A percentile compares a stretch with the other conserved stretches of the same genome.
Conservation (phyloP, 2,888 invertebrate genomes). For the Dioctria rufipes region DNA sequence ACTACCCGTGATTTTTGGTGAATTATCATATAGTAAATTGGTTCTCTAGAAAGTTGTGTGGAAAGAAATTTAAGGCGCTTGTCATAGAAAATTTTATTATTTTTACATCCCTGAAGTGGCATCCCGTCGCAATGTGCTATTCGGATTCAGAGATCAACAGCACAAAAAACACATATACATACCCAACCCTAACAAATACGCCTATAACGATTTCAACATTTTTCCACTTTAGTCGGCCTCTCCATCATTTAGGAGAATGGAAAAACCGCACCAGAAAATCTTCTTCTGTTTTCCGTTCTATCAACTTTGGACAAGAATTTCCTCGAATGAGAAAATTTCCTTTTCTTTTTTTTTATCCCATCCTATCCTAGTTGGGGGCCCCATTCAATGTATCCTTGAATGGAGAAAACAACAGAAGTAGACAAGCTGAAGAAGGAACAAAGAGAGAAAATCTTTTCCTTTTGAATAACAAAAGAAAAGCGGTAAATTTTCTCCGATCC, state of each 20-base stretch:
- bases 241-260: not conserved
- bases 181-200: not conserved
- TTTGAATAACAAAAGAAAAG: slow-evolving; percentile 4
- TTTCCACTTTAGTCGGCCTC: too few relatives aligned
- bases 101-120: too few relatives aligned
- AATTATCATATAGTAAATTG: too few relatives aligned
- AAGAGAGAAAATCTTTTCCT: not conserved
- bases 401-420: not conserved
- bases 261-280: not conserved
- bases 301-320: not conserved
- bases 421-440: not conserved
- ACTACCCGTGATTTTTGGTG: too few relatives aligned
- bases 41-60: too few relatives aligned
- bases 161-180: not conserved
- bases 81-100: too few relatives aligned
- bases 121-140: too few relatives aligned
- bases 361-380: not conserved
- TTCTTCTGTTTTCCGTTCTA: slow-evolving; percentile 12
- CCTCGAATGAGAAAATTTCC: slow-evolving; percentile 6
- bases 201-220: too few relatives aligned
- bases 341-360: not conserved
- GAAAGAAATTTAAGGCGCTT: too few relatives aligned
- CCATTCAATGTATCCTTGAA: not conserved
- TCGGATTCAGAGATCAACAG: not conserved
- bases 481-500: not conserved